These are phyloP conservation scores for Plutomurus gul DNA, from an alignment of 1,140 invertebrate species.

Conservation along the genomic window DNA sequence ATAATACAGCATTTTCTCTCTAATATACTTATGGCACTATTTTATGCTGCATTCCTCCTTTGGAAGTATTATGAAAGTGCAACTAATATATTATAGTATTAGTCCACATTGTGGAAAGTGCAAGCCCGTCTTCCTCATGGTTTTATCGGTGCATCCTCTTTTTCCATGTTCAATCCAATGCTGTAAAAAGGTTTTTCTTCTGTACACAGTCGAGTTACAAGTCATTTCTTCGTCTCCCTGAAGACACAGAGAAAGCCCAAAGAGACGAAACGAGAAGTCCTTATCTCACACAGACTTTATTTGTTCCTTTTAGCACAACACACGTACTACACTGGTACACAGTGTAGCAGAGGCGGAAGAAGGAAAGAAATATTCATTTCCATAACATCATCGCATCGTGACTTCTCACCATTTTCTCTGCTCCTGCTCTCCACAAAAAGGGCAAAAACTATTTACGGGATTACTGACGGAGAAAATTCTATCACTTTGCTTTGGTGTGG, in stretches of 20 bases:
- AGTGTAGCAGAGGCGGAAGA: too few relatives aligned
- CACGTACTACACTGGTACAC: too few relatives aligned
- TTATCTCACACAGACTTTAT: neutral
- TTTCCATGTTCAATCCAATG: conserved; percentile 17
- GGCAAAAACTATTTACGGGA: conserved; percentile 26
- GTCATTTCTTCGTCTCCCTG: conserved; percentile 12
- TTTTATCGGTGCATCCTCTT: too few relatives aligned
- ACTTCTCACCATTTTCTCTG: conserved; percentile 8
- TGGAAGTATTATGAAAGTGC: too few relatives aligned
- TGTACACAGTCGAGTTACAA: neutral
- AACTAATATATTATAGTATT: neutral
- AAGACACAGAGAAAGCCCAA: conserved; percentile 16
- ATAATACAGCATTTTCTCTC: too few relatives aligned
- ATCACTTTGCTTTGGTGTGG: conserved; percentile 20
- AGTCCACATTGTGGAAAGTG: neutral
- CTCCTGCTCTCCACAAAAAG: neutral
- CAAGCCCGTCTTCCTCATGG: too few relatives aligned
- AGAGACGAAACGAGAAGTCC: neutral
- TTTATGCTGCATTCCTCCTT: too few relatives aligned
- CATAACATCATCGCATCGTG: conserved; percentile 27
- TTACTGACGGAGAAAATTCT: conserved; percentile 16
- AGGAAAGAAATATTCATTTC: conserved; percentile 9
- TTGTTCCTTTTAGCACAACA: neutral
- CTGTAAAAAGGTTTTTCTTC: conserved; percentile 16
- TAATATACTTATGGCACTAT: too few relatives aligned